Evolutionary conservation across 2,113 vertebrate species (phyloP), one percentile per base, ranked within the genome.

Genomic region (Formicarius rufipectus): DNA sequence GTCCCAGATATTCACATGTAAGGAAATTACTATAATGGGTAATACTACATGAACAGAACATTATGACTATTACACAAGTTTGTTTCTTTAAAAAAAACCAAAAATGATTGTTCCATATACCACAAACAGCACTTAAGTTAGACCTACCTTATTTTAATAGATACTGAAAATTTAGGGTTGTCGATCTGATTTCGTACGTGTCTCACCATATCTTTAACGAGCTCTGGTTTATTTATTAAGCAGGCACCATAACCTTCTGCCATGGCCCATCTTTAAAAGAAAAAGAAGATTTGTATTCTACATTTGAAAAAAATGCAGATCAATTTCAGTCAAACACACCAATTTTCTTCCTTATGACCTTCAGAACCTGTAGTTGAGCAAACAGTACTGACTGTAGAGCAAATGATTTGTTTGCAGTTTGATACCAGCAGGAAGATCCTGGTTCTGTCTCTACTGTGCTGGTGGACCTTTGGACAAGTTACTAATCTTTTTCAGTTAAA

Each of bases 211-310:
- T 99, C 99, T 94, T 45, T 98, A 71, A 99, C 97, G 12, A 99
- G 97, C 56, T 99, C 99, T 84, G 99, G 99, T 94, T 99, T 99
- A 96, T 99, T 99, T 95, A 99, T 99, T 92, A 99, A 98, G 87
- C 99, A 99, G 79, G 99, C 99, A 58, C 99, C 99, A 91, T 99
- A 99, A 52, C 99, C 99, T 85, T 99, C 99, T 88, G 99, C 97
- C 98, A 99, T 98, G 3, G 99, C 99, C 99, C 99, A 99, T 81
- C 99, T 99, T 96, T 84, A 95, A 92, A 92, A 93, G 58, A 92
- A 90, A 97, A 76, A 94, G 33, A 97, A 84, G 4, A 6, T 30
- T 37, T 85, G 12, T 76, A 85, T 25, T 91, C 44, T 85, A 62
- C 77, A 77, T 75, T 84, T 69, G 45, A 91, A 87, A 77, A 42